A percentile compares a stretch with the other conserved stretches of the same genome.
These are phyloP conservation scores for Siderastrea radians DNA, from an alignment of 92 coral and sea anemone genomes.

Conservation along the genomic window DNA sequence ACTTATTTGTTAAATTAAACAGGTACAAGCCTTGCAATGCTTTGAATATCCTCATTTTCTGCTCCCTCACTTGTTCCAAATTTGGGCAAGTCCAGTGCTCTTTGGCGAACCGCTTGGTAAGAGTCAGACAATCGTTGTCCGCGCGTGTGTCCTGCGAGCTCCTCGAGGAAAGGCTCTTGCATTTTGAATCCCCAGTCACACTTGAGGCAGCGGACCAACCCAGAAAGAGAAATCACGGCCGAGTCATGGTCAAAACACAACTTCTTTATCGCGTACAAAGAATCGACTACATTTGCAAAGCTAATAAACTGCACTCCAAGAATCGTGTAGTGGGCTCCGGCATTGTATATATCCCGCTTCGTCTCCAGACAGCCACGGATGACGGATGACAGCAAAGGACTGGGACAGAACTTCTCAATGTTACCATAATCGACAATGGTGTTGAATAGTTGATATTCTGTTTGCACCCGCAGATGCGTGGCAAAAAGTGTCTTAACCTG, in stretches of 20 bases:
- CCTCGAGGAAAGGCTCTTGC: slow-evolving; percentile 66
- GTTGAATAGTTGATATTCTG: slow-evolving; percentile 35
- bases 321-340: slow-evolving; percentile 68
- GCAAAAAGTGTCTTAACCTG: slow-evolving; percentile 33
- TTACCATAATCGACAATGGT: slow-evolving; percentile 71
- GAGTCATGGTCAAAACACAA: slow-evolving; percentile 67
- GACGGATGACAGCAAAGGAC: slow-evolving; percentile 74
- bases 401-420: slow-evolving; percentile 61
- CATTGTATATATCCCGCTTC: slow-evolving; percentile 68
- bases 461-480: slow-evolving; percentile 54
- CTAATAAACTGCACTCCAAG: slow-evolving; percentile 56
- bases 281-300: slow-evolving; percentile 63
- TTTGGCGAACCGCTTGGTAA: slow-evolving; percentile 61
- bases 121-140: slow-evolving; percentile 47
- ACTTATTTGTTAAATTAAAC: no score
- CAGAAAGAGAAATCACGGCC: slow-evolving; percentile 54
- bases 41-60: slow-evolving; percentile 45
- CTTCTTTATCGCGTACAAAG: slow-evolving; percentile 70
- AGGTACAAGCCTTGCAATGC: slow-evolving; percentile 28
- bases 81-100: slow-evolving; percentile 62
- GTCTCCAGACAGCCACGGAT: slow-evolving; percentile 74
- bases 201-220: slow-evolving; percentile 63
- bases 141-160: slow-evolving; percentile 60
- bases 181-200: slow-evolving; percentile 73
- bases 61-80: slow-evolving; percentile 74